A percentile compares a stretch with the other conserved stretches of the same genome.
Evolutionary conservation across 1,140 invertebrate genomes (phyloP).

Genomic region (Drosophila yakuba): DNA sequence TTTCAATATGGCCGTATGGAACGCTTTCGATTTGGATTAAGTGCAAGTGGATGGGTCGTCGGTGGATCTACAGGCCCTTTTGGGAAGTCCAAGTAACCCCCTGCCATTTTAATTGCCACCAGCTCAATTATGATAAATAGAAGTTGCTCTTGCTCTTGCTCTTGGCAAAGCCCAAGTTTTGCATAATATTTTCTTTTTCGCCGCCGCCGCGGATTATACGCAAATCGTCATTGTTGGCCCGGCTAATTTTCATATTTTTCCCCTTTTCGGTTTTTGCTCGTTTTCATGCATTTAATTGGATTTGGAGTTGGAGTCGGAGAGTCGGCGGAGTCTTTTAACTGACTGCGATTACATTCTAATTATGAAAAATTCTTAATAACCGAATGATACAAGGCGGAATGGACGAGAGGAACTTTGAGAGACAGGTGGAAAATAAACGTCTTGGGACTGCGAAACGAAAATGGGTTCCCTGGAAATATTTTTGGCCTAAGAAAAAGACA

Average conservation of each 20-base stretch:
- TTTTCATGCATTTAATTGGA: slow-evolving; percentile 78
- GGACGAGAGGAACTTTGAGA: slow-evolving; percentile 5
- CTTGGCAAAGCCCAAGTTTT: slow-evolving; percentile 32
- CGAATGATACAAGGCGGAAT: slow-evolving; percentile 56
- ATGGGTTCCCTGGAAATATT: neutral
- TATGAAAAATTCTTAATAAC: slow-evolving; percentile 64
- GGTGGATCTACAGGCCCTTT: neutral
- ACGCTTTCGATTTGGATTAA: slow-evolving; percentile 70
- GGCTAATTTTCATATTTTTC: slow-evolving; percentile 60
- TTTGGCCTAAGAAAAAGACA: too few relatives aligned
- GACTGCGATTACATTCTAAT: slow-evolving; percentile 74
- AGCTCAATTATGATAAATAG: slow-evolving; percentile 73
- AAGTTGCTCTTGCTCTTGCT: slow-evolving; percentile 7
- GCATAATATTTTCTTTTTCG: slow-evolving; percentile 57
- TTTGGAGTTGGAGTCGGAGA: slow-evolving; percentile 8
- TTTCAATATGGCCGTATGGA: slow-evolving; percentile 46
- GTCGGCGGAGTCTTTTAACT: slow-evolving; percentile 13
- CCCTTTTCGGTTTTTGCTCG: slow-evolving; percentile 46
- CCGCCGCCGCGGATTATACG: slow-evolving; percentile 65
- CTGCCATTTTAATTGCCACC: slow-evolving; percentile 51
- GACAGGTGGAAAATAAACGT: neutral
- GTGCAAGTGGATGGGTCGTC: slow-evolving; percentile 18
- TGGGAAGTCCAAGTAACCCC: neutral
- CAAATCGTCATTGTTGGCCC: slow-evolving; percentile 61
- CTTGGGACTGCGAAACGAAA: neutral